A percentile compares a stretch with the other conserved stretches of the same genome.
Evolutionary conservation across 2,113 vertebrate genomes (phyloP).

Genomic region (Mugil cephalus): DNA sequence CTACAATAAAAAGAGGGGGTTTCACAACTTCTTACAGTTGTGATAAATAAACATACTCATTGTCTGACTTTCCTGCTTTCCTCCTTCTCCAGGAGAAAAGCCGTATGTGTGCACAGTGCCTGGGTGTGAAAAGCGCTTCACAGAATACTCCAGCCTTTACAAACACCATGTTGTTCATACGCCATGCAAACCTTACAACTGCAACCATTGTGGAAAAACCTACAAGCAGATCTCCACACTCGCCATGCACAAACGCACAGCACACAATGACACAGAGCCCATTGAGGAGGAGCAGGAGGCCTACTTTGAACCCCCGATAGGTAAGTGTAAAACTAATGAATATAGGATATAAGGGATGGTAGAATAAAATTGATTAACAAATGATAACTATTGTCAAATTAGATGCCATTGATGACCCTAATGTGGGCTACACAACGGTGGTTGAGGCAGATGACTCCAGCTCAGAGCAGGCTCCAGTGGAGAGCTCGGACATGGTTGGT

Average conservation of each 20-base stretch:
- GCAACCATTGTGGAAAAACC: conserved; percentile 98
- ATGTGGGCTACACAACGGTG: conserved; percentile 90
- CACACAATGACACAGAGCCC: conserved; percentile 97
- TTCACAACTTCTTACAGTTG: background rate
- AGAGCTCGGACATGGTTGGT: conserved; percentile 86
- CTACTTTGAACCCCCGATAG: conserved; percentile 95
- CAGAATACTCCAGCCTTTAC: conserved; percentile 99
- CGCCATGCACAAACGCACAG: conserved; percentile 98
- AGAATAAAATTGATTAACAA: background rate
- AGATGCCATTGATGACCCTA: conserved; percentile 93
- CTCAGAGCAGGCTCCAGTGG: conserved; percentile 89
- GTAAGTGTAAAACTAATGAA: conserved; percentile 70
- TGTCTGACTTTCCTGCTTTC: conserved; percentile 22
- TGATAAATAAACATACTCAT: background rate
- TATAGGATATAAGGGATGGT: too few species aligned
- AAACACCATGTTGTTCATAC: conserved; percentile 99
- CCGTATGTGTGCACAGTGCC: conserved; percentile 99
- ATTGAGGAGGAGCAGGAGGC: conserved; percentile 97
- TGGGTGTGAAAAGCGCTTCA: conserved; percentile 98
- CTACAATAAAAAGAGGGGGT: background rate
- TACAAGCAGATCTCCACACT: conserved; percentile 99
- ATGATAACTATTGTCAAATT: conserved; percentile 1
- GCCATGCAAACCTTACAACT: conserved; percentile 99
- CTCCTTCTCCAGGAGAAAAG: conserved; percentile 89
- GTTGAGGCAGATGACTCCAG: conserved; percentile 91